These are phyloP conservation scores for Cygnus olor DNA, from an alignment of 2,797 vertebrate species.

Conservation along the genomic window DNA sequence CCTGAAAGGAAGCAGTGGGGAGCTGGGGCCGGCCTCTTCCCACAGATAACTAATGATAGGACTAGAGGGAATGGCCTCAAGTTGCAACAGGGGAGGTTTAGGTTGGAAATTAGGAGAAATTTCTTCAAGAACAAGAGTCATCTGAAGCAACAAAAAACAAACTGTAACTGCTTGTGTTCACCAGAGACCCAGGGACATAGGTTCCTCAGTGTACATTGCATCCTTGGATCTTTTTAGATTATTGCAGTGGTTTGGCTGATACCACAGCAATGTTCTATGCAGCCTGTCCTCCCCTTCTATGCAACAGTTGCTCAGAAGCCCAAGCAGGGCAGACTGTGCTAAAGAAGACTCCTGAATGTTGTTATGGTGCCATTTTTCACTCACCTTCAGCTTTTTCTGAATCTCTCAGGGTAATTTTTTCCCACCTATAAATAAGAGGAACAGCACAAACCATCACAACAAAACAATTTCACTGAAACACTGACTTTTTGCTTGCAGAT, in stretches of 20 bases:
- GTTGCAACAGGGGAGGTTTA: too few species aligned
- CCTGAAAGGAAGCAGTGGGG: too few species aligned
- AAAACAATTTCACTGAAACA: background rate
- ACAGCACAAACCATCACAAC: background rate
- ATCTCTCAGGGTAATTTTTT: background rate
- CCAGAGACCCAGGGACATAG: too few species aligned
- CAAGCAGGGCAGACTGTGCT: background rate
- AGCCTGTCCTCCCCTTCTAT: background rate
- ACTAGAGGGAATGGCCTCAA: too few species aligned
- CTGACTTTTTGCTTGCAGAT: background rate
- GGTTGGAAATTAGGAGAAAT: too few species aligned
- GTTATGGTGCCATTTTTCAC: background rate
- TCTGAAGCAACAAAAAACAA: background rate
- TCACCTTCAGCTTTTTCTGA: background rate
- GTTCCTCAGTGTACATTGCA: accelerated
- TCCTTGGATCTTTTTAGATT: background rate
- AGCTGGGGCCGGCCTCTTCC: too few species aligned
- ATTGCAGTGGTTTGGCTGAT: background rate
- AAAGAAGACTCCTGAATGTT: background rate
- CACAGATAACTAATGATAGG: too few species aligned
- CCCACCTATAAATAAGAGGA: background rate
- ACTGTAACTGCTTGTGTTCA: background rate
- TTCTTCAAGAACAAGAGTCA: too few species aligned
- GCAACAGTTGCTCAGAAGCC: background rate
- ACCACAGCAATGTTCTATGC: background rate